Conservation (phyloP, 1,140 invertebrate genomes). For the Zophobas atratus region DNA sequence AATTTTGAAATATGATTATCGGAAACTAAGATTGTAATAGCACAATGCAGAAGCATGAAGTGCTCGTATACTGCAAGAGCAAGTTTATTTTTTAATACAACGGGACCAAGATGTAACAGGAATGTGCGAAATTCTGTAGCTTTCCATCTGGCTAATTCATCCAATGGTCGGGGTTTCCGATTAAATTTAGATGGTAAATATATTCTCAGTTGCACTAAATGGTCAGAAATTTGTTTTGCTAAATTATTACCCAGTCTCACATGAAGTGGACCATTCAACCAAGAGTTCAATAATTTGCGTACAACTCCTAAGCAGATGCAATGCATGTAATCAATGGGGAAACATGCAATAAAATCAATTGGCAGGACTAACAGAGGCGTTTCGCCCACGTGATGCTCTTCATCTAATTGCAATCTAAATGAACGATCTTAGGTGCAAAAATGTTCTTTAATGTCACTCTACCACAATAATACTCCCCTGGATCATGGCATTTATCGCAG, state of each 20-base stretch:
- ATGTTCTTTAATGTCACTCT: constrained; percentile 11
- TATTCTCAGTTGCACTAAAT: too few relatives aligned
- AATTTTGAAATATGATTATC: constrained; percentile 43
- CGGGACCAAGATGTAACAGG: constrained; percentile 68
- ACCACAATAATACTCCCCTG: constrained; percentile 13
- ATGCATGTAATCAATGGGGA: constrained; percentile 55
- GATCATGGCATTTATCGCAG: constrained; percentile 43
- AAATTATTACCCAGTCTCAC: background rate
- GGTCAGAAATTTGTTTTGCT: too few relatives aligned
- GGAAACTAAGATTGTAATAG: constrained; percentile 62
- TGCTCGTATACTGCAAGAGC: constrained; percentile 64
- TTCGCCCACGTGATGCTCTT: constrained; percentile 14
- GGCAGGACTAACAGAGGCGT: background rate
- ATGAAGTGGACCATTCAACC: constrained; percentile 19
- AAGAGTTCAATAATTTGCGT: constrained; percentile 45
- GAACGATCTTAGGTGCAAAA: constrained; percentile 7
- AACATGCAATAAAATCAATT: constrained; percentile 42
- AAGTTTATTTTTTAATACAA: constrained; percentile 64
- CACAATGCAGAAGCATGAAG: constrained; percentile 66
- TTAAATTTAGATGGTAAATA: constrained; percentile 44
- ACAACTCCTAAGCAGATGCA: constrained; percentile 45
- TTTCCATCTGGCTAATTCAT: constrained; percentile 65
- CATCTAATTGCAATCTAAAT: constrained; percentile 38
- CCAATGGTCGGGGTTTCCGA: constrained; percentile 52
- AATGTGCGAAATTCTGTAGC: constrained; percentile 70